Conservation (phyloP, 2,888 invertebrate genomes). For the Heliothis peltigera region DNA sequence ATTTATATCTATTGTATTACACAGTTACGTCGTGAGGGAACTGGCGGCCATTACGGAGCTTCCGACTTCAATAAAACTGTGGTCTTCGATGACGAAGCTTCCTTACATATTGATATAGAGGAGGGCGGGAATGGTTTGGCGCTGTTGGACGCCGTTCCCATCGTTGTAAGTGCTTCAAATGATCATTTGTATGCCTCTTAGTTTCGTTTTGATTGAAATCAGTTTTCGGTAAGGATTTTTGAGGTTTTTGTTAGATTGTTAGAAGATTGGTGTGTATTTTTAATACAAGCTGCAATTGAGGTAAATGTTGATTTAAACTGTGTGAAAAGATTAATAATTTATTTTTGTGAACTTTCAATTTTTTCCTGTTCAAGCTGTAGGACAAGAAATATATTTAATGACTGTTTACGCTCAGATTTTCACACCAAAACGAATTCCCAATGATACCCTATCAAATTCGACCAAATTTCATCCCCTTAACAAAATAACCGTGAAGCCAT, state of each 20-base stretch:
- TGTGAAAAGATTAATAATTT: background rate
- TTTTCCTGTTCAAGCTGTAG: background rate
- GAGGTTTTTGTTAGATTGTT: no score
- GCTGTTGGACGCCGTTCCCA: conserved; percentile 31
- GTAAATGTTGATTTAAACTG: background rate
- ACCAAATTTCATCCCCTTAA: conserved; percentile 43
- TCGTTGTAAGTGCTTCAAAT: conserved; percentile 1
- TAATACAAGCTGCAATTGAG: background rate
- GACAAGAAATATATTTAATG: background rate
- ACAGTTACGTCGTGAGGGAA: conserved; percentile 45
- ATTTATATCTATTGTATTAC: conserved; percentile 60
- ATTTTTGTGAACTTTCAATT: no score
- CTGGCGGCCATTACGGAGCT: conserved; percentile 57
- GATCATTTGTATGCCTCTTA: conserved; percentile 9
- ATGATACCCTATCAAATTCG: conserved; percentile 43
- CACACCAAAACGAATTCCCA: conserved; percentile 21
- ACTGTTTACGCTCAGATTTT: conserved; percentile 22
- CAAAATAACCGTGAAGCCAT: conserved; percentile 52
- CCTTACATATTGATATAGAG: conserved; percentile 36
- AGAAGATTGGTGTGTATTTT: no score
- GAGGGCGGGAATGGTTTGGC: conserved; percentile 34
- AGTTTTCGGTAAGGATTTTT: background rate
- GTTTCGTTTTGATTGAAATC: background rate
- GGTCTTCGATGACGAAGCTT: conserved; percentile 38
- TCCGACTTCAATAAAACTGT: conserved; percentile 63